Base-by-base conservation (phyloP, 2,888 invertebrate species). In the Oasisia sp. region DNA sequence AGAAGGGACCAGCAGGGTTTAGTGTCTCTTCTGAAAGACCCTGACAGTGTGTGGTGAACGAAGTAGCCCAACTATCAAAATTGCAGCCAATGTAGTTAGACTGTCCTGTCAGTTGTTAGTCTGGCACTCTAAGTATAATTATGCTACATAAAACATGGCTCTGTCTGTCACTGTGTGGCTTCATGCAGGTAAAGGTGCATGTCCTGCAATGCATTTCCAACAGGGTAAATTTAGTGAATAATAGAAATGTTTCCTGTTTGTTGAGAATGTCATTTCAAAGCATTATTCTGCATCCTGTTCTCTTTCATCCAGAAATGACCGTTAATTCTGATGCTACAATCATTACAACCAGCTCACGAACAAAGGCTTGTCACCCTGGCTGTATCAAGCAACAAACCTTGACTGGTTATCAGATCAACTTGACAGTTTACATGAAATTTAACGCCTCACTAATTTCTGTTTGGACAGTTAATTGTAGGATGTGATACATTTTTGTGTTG, bases 371-470 rank as follows among this genome's bases (percentile, higher is more conserved):
- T 74, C 7, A 74, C 74, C 74, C 74, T 74, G 74, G 74, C 27
- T 12, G 19, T 74, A 19, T 74, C 74, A 74, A 19, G 27, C 7
- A 27, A 74, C 27, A 74, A 74, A 19, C 74, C 74, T 5, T 4
- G 74, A 27, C 27, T 27, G 27, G 74, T 74, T 74, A 74, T 27
- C 74, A 74, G 74, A 74, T 74, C 19, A 74, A 27, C 74, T 27
- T 74, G 74, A 74, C 74, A 74, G 74, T 74, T 74, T 74, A 74
- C 74, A n/a, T 74, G 74, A 74, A 74, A 74, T 74, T 74, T 74
- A 74, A 74, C n/a, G 27, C 74, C 7, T 74, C 19, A 27, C 74
- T 74, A 27, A 74, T 74, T 74, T 19, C 19, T 74, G 27, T 74
- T 74, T 74, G 74, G 74, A 74, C n/a, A 74, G 74, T 74, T 74